Evolutionary conservation across 2,888 invertebrate genomes (phyloP), one percentile per base, ranked within the genome.

Genomic region (Rutpela maculata): DNA sequence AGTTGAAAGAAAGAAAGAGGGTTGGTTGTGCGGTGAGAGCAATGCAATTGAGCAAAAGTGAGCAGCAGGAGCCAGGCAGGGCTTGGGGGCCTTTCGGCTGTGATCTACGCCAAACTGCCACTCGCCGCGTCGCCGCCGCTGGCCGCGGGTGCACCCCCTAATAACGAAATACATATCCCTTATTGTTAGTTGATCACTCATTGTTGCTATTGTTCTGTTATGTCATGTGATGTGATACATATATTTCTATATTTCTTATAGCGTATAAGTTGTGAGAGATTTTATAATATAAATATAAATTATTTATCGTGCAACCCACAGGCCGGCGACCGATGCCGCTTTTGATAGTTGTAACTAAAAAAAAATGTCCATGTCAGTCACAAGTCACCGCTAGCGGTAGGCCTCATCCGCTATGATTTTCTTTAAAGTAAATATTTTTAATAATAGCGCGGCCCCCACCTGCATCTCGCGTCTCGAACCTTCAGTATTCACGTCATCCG

Each of bases 201-300:
- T 89, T 90, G 89, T 89, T 89, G 88, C 88, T 89, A 90, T 90
- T 90, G 89, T 90, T 90, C 89, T 90, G 90, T 90, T 90, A 88
- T 88, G 86, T 72, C 72, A 72, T 87, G 88, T 89, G 88, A 89
- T 89, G 89, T 89, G 89, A 89, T 89, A 88, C 87, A 87, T 89
- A 89, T 90, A 89, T 88, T 89, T 88, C 87, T 87, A 86, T 85
- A 84, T 86, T 89, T 89, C 88, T 88, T 87, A 87, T 88, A 89
- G 88, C 85, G 82, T 87, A 89, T 89, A 88, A 89, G 89, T 89
- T 89, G 85, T 87, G 86, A 82, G 88, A 88, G 87, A 87, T 88
- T 87, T 84, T 84, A 84, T 83, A 79, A 81, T 84, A 84, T 84
- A 83, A 83, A 83, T 83, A 83, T 83, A 82, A 83, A 84, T 85